A percentile compares a stretch with the other conserved stretches of the same genome.
These are phyloP conservation scores for Dexiosoma caninum DNA, from an alignment of 2,888 invertebrate genomes.

Conservation along the genomic window DNA sequence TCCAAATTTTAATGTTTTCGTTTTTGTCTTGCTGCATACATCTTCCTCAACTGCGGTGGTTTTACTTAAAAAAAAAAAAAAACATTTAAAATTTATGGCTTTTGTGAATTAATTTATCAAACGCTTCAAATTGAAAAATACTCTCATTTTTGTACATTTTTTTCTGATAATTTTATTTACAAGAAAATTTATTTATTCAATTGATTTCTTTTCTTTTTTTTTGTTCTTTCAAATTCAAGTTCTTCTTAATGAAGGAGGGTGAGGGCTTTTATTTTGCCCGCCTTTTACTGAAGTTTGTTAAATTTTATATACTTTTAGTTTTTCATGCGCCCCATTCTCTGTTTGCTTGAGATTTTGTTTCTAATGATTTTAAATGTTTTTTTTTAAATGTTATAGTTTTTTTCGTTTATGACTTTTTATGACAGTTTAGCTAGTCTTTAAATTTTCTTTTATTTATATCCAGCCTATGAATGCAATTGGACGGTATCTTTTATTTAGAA, in stretches of 20 bases:
- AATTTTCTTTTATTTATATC: slow-evolving; percentile 18
- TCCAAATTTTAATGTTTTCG: slow-evolving; percentile 4
- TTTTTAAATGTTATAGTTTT: slow-evolving; percentile 34
- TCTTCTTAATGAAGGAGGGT: background rate
- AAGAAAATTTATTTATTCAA: slow-evolving; percentile 19
- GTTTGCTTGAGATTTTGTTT: slow-evolving; percentile 9
- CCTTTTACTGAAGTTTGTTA: background rate
- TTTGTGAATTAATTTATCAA: slow-evolving; percentile 45
- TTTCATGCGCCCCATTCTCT: background rate
- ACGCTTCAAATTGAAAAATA: slow-evolving; percentile 15
- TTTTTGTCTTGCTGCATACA: slow-evolving; percentile 3
- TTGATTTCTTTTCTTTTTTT: slow-evolving; percentile 27
- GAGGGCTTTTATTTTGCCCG: slow-evolving; percentile 27
- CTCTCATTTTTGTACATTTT: background rate
- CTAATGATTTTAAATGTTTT: slow-evolving; percentile 46
- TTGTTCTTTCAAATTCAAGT: background rate
- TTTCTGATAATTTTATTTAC: slow-evolving; percentile 30
- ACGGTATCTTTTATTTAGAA: too few relatives aligned
- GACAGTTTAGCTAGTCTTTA: slow-evolving; percentile 5
- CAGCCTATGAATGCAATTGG: background rate
- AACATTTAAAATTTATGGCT: slow-evolving; percentile 43
- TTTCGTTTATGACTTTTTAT: slow-evolving; percentile 3
- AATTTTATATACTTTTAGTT: slow-evolving; percentile 15
- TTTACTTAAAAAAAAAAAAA: slow-evolving; percentile 10
- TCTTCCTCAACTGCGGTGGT: slow-evolving; percentile 28